phyloP scores from a whole-genome alignment of 2,113 vertebrate genomes.

The Solea solea region DNA sequence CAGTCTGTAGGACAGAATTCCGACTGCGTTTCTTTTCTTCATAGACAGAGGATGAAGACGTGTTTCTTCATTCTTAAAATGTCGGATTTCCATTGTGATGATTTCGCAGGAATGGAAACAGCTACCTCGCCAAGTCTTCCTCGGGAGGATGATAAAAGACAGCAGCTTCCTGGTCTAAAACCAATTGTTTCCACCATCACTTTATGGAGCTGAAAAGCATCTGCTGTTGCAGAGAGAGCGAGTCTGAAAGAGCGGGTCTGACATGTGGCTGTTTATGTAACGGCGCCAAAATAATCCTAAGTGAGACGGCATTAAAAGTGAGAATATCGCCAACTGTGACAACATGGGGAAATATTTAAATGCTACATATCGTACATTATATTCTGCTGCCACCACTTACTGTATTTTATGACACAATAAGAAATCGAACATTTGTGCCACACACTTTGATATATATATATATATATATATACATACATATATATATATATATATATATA shows the following conservation, averaged over 20 bases:
- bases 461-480: too few relatives aligned
- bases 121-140: slow-evolving; percentile 54
- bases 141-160: slow-evolving; percentile 55
- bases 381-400: not conserved
- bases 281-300: slow-evolving; percentile 18
- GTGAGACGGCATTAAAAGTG: slow-evolving; percentile 34
- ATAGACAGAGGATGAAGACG: slow-evolving; percentile 17
- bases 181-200: slow-evolving; percentile 37
- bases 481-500: too few relatives aligned
- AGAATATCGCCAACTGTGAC: slow-evolving; percentile 20
- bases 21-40: slow-evolving; percentile 41
- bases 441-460: too few relatives aligned
- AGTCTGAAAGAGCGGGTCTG: slow-evolving; percentile 16
- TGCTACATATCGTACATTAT: not conserved
- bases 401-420: not conserved
- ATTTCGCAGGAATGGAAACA: slow-evolving; percentile 63
- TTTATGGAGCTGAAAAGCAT: slow-evolving; percentile 45
- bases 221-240: slow-evolving; percentile 22
- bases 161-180: slow-evolving; percentile 43
- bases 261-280: slow-evolving; percentile 55
- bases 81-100: slow-evolving; percentile 68
- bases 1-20: slow-evolving; percentile 45
- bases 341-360: slow-evolving; percentile 1
- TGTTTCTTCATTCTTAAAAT: slow-evolving; percentile 27
- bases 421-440: too few relatives aligned